A percentile compares a stretch with the other conserved stretches of the same genome.
phyloP scores from a whole-genome alignment of 2,113 vertebrate species.

The Struthidea cinerea region DNA sequence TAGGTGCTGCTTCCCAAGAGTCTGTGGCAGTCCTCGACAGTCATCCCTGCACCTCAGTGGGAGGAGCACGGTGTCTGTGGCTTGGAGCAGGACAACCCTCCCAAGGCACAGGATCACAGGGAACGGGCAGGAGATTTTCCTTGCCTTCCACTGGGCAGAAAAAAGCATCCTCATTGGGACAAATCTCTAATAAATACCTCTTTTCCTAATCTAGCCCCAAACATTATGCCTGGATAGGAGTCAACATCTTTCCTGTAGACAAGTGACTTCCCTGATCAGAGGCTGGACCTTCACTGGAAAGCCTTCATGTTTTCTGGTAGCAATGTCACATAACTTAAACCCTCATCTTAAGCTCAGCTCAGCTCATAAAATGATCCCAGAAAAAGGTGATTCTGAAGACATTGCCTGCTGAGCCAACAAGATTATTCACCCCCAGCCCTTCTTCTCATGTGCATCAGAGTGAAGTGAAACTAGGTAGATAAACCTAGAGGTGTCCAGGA shows the following conservation, averaged over 20 bases:
- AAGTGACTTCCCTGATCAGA: background rate
- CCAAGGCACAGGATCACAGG: background rate
- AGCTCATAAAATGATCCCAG: background rate
- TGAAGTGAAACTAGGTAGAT: background rate
- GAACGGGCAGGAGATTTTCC: background rate
- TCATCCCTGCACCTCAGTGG: background rate
- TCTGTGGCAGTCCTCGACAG: background rate
- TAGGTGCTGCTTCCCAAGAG: background rate
- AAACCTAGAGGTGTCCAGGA: background rate
- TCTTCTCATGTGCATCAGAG: background rate
- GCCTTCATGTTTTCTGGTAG: background rate
- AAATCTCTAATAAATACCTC: background rate
- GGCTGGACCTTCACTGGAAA: background rate
- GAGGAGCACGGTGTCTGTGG: fast-evolving
- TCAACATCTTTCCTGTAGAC: background rate
- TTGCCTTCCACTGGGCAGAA: background rate
- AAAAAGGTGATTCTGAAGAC: background rate
- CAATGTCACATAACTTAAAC: background rate
- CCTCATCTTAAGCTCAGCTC: background rate
- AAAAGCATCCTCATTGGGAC: background rate
- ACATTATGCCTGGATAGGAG: background rate
- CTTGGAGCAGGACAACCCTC: background rate
- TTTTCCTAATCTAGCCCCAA: background rate
- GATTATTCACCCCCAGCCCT: background rate
- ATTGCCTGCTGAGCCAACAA: background rate